Percentiles rank a stretch among this genome's conserved stretches.
Evolutionary conservation across 1,140 invertebrate genomes (phyloP).

Genomic region (Hirudo medicinalis): DNA sequence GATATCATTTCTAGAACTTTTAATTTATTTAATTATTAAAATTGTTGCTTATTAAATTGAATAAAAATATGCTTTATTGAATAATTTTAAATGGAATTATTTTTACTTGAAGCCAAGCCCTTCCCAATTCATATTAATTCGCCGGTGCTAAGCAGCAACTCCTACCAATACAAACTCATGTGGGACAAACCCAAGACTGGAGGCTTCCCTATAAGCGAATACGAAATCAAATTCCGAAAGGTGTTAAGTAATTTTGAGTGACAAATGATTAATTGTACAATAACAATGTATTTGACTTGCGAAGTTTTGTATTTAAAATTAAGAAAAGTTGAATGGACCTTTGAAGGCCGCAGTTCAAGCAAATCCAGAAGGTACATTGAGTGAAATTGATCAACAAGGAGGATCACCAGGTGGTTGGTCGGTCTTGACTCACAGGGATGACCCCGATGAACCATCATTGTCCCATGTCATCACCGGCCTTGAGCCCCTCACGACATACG

Average conservation of each 20-base stretch:
- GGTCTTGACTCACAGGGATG: background rate
- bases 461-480: constrained; percentile 47
- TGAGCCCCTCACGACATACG: constrained; percentile 61
- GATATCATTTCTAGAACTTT: background rate
- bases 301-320: background rate
- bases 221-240: constrained; percentile 19
- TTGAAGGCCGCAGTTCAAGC: background rate
- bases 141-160: background rate
- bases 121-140: constrained; percentile 17
- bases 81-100: background rate
- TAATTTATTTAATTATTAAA: too few species aligned
- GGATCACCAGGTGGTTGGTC: constrained; percentile 12
- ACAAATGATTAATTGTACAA: background rate
- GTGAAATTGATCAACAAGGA: background rate
- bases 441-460: constrained; percentile 12
- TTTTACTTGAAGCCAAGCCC: constrained; percentile 9
- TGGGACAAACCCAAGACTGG: constrained; percentile 23
- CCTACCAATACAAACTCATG: constrained; percentile 19
- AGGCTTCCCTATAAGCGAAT: constrained; percentile 19
- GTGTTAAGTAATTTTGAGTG: constrained; percentile 6
- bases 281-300: background rate
- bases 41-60: too few species aligned
- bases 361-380: background rate
- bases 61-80: background rate
- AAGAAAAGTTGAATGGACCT: background rate